Base-by-base conservation (phyloP, 2,113 vertebrate species). In the Epinephelus lanceolatus region DNA sequence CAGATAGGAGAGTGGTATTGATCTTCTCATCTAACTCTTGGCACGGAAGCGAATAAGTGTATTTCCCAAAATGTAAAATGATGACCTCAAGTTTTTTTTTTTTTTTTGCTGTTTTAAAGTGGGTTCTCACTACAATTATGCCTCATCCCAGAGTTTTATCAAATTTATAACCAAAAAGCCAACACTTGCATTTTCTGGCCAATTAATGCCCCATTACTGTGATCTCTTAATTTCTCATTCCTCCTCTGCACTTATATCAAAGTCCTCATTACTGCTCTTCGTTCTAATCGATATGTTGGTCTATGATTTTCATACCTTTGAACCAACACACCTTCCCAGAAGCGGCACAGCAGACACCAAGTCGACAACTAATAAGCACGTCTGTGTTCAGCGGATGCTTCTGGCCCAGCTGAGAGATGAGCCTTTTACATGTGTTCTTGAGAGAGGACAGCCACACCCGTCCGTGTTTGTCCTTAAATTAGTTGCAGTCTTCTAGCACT, bases 281-380 rank as follows among this genome's bases (percentile, higher is more conserved):
- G n/a, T 30, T 66, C 23, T 53, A 45, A 63, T 42, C 4, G 3
- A 33, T 19, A 37, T 5, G 25, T 65, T 78, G 51, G 71, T 70
- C 45, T 71, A 37, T 67, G 67, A 76, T 72, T 79, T 81, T 67
- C 53, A 71, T 80, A 77, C 21, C 49, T 61, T 76, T 65, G 3
- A 65, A 68, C 12, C 63, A 67, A 51, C 49, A 49, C 62, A 53
- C 12, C 55, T 76, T 49, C 49, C 21, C 69, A 67, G 61, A 78
- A 65, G 69, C 51, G 57, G 49, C 62, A 66, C 47, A 27, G 23
- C 42, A 52, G 71, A 81, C 66, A 37, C 60, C 52, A 27, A 33
- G 66, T 33, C 10, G 14, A 63, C 72, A 76, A n/a, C 52, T 83
- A 80, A 84, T 70, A 49, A 78, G 63, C 65, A 62, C n/a, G 67